Percentiles rank a stretch among this genome's conserved stretches.
Conservation (phyloP, 2,888 invertebrate genomes). For the Baccha elongata region DNA sequence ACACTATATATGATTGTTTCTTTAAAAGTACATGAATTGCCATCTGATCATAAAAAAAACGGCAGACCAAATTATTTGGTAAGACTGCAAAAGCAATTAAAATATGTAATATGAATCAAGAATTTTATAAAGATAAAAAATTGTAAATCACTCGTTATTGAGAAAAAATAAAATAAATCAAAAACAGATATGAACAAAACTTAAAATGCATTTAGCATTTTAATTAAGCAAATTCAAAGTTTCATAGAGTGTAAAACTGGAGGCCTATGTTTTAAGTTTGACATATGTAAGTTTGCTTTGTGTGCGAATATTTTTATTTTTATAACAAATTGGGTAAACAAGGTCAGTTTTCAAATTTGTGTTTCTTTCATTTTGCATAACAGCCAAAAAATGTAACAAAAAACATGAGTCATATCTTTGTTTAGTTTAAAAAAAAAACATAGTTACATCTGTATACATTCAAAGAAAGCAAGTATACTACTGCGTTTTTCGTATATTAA, state of each 20-base stretch:
- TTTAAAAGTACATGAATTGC: too few relatives aligned
- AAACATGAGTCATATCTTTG: not conserved
- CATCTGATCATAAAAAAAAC: too few relatives aligned
- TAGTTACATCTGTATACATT: too few relatives aligned
- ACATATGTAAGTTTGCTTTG: not conserved
- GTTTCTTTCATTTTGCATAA: not conserved
- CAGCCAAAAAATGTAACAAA: not conserved
- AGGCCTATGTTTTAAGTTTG: not conserved
- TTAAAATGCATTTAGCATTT: not conserved
- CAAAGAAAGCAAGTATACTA: too few relatives aligned
- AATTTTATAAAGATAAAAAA: not conserved
- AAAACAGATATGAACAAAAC: conserved; percentile 11
- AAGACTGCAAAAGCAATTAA: not conserved
- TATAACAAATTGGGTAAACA: not conserved
- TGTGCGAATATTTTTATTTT: not conserved
- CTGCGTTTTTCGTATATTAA: too few relatives aligned
- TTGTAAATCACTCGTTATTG: not conserved
- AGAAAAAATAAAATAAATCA: not conserved
- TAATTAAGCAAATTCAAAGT: conserved; percentile 2
- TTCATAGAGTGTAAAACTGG: not conserved
- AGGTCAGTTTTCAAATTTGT: not conserved
- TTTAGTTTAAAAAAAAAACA: too few relatives aligned
- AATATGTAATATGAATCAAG: too few relatives aligned
- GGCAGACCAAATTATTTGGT: not conserved
- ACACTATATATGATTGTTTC: too few relatives aligned